Evolutionary conservation across 2,113 vertebrate species (phyloP), one percentile per base, ranked within the genome.

Genomic region (Elephas maximus): DNA sequence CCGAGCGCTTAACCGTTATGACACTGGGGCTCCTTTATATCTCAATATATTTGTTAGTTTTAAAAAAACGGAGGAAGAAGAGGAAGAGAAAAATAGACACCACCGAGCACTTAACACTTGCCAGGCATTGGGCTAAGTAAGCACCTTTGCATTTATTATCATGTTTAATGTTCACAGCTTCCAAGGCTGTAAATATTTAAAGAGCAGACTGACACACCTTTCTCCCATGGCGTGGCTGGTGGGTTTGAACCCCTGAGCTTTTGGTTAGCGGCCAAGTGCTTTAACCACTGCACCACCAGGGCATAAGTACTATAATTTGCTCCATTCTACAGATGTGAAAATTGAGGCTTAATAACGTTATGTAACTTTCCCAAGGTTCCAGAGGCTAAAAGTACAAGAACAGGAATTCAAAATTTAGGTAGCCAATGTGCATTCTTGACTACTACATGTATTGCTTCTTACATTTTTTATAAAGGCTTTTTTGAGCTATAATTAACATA

Each of bases 251-350:
- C 12, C 15, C 11, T 12, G 53, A 57, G 11, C 53, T 57, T 57
- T 17, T 14, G 15, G 53, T 57, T 57, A 57, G 53, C 53, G 15
- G 53, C 53, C 11, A 12, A 57, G 53, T 12, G 11, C 15, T 57
- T 57, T 57, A 57, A 57, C 53, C 53, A 57, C 53, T 57, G 53
- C 15, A 14, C 53, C 53, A 57, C 12, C 53, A 15, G 53, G 53
- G 12, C 24, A 53, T 82, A 74, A 26, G 0, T 84, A 41, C 51
- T 76, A 2, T 74, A n/a, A 82, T 90, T 95, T 81, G 21, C 26
- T 83, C 67, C 5, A 69, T 88, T 88, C 93, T 86, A 79, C 45
- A 86, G 45, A 88, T 91, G 17, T 86, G 48, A 63, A 93, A 86
- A 81, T 62, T 81, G 71, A 94, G 73, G 41, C 18, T 90, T 77